Evolutionary conservation across 2,888 invertebrate genomes (phyloP).

Genomic region (Pandemis heparana): DNA sequence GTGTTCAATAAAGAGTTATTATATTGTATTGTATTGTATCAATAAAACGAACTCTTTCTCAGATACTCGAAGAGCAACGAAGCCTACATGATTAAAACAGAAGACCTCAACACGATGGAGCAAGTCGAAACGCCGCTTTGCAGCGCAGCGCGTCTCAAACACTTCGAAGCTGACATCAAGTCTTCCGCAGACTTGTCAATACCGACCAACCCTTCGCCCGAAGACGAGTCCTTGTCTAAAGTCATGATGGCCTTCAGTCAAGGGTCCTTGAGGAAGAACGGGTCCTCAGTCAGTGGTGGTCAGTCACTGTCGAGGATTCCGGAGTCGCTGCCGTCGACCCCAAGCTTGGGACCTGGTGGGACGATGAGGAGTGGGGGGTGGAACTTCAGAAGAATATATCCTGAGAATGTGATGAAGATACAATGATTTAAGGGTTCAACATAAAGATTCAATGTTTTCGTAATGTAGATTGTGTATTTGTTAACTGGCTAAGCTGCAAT

Average conservation of each 20-base stretch:
- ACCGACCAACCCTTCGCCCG: slow-evolving; percentile 61
- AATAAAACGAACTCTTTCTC: slow-evolving; percentile 21
- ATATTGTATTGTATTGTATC: too few species aligned
- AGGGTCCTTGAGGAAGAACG: slow-evolving; percentile 45
- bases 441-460: background rate
- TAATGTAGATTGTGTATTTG: too few species aligned
- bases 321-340: slow-evolving; percentile 59
- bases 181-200: slow-evolving; percentile 61
- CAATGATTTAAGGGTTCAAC: slow-evolving; percentile 26
- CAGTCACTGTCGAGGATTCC: slow-evolving; percentile 53
- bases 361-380: slow-evolving; percentile 76
- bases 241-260: slow-evolving; percentile 51
- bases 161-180: slow-evolving; percentile 71
- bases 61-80: slow-evolving; percentile 86
- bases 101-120: slow-evolving; percentile 87
- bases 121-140: slow-evolving; percentile 91
- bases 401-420: slow-evolving; percentile 56
- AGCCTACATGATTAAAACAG: slow-evolving; percentile 87
- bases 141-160: slow-evolving; percentile 89
- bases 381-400: slow-evolving; percentile 69
- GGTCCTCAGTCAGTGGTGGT: slow-evolving; percentile 45
- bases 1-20: too few species aligned
- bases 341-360: slow-evolving; percentile 60
- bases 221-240: slow-evolving; percentile 51
- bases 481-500: too few species aligned